Evolutionary conservation across 2,797 vertebrate genomes (phyloP).

Genomic region (Botia kubotai): DNA sequence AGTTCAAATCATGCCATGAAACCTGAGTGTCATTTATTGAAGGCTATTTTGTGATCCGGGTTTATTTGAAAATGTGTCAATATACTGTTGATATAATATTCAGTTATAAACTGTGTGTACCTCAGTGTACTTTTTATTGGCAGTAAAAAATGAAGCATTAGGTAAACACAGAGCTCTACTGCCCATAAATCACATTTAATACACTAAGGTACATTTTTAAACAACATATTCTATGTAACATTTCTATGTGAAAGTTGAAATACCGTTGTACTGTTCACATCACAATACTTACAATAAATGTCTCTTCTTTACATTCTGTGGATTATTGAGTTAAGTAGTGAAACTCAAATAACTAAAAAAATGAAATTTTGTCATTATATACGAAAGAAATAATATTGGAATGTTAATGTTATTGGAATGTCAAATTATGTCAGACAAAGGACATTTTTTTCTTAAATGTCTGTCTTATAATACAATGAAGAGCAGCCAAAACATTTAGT

Average conservation of each 20-base stretch:
- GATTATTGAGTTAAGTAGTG: constrained; percentile 20
- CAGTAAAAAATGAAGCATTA: not conserved
- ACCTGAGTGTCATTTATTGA: constrained; percentile 26
- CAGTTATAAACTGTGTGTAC: constrained; percentile 30
- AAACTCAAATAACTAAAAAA: too few species aligned
- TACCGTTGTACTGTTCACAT: constrained; percentile 66
- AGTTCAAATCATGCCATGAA: constrained; percentile 19
- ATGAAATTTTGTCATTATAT: too few species aligned
- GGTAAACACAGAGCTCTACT: constrained; percentile 25
- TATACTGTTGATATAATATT: constrained; percentile 29
- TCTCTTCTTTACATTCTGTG: constrained; percentile 49
- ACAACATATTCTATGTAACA: constrained; percentile 60
- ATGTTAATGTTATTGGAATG: not conserved
- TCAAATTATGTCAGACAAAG: not conserved
- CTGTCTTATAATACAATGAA: not conserved
- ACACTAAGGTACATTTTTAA: constrained; percentile 44
- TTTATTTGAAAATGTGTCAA: constrained; percentile 33
- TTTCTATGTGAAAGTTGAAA: constrained; percentile 61
- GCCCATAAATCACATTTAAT: constrained; percentile 23
- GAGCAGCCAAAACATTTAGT: not conserved
- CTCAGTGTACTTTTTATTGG: constrained; percentile 28
- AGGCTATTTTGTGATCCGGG: constrained; percentile 41
- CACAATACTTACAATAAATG: constrained; percentile 67
- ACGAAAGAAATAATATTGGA: too few species aligned
- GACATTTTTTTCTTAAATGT: too few species aligned